Evolutionary conservation across 2,888 invertebrate species (phyloP), one percentile per base, ranked within the genome.

Genomic region (Leistus spinibarbis): DNA sequence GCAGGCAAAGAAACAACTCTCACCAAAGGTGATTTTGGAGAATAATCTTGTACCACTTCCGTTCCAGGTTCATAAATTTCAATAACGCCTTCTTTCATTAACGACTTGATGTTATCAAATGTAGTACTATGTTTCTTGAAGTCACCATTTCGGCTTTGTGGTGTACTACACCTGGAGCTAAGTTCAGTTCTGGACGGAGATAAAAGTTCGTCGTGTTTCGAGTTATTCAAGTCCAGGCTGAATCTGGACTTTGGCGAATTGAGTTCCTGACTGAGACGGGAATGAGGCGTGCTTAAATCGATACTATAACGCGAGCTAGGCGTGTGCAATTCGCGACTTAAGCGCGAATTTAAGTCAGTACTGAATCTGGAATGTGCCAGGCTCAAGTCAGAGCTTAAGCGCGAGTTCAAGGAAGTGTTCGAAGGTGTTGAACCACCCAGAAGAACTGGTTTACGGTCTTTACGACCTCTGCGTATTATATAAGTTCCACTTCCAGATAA

Each of bases 51-150:
- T 16, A 91, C 90, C 79, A 89, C 87, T 84, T 90, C 90, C 78
- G 86, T 87, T 77, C 87, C 88, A 78, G 89, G 89, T 24, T 86
- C 86, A 57, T 88, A 84, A 80, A 88, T 88, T 78, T 90, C 89
- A 16, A 91, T 88, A 78, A 91, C 89, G 20, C 91, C 92, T 83
- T 93, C 93, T 80, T 90, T 90, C 77, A 93, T 89, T 78, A 93
- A 85, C 56, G 92, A 92, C 82, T 91, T 91, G 80, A 93, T 91
- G 82, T 93, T 92, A 86, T 93, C 93, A 83, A 93, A 93, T 7
- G 93, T 93, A 60, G 91, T 91, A 79, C 92, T 92, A 85, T 91
- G 92, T 81, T 92, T 90, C 81, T 91, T 92, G 79, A 73, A 73
- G 9, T 88, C 85, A 81, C 88, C 86, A 74, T 82, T 81, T 77